phyloP scores from a whole-genome alignment of 2,888 invertebrate species.

The Caenorhabditis drosophilae region DNA sequence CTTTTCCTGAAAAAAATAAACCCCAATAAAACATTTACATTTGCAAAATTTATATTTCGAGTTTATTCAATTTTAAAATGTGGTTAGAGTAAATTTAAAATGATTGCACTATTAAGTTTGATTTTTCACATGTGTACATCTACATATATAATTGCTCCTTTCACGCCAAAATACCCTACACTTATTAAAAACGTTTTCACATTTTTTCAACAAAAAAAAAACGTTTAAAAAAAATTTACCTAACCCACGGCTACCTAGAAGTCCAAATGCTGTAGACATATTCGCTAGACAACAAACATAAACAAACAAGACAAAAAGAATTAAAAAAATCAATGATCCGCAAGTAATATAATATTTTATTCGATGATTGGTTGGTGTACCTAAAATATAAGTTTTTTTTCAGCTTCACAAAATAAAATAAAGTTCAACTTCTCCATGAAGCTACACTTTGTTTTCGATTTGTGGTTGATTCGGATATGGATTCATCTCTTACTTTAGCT shows the following conservation, averaged over 20 bases:
- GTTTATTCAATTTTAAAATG: no score
- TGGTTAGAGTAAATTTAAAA: no score
- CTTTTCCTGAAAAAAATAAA: conserved; percentile 54
- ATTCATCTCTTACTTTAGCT: conserved; percentile 37
- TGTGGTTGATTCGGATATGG: conserved; percentile 10
- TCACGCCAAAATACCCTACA: conserved; percentile 7
- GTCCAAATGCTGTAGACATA: conserved; percentile 57
- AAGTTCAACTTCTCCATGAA: conserved; percentile 29
- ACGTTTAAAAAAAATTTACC: no score
- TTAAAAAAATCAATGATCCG: conserved; percentile 22
- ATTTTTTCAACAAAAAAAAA: conserved; percentile 8
- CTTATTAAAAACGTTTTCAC: no score
- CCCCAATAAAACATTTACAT: no score
- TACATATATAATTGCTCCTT: conserved; percentile 13
- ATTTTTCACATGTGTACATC: no score
- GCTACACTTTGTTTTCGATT: conserved; percentile 25
- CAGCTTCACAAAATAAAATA: conserved; percentile 17
- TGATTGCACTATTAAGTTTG: no score
- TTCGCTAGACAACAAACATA: conserved; percentile 61
- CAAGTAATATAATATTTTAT: conserved; percentile 34
- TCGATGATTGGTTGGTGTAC: conserved; percentile 20
- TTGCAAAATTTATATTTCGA: no score
- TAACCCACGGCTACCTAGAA: conserved; percentile 60
- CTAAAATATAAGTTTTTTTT: conserved; percentile 6
- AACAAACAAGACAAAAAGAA: conserved; percentile 55